These are phyloP conservation scores for Tenualosa ilisha DNA, from an alignment of 2,797 vertebrate genomes.

Conservation along the genomic window DNA sequence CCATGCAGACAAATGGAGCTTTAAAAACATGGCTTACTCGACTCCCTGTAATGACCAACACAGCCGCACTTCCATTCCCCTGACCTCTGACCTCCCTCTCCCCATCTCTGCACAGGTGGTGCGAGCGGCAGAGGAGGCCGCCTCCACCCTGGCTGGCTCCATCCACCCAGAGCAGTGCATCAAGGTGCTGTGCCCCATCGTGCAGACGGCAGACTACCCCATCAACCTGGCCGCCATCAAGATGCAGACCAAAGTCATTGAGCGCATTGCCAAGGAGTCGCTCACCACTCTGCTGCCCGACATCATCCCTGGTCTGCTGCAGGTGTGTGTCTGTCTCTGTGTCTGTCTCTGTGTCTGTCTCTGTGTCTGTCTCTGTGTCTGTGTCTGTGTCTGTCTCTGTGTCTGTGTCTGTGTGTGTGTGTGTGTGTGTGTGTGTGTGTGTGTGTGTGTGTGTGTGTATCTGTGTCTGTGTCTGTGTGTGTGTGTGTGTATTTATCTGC, in stretches of 20 bases:
- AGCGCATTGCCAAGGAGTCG: constrained; percentile 91
- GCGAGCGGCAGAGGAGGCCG: constrained; percentile 93
- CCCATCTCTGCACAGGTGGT: constrained; percentile 74
- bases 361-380: background rate
- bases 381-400: no score
- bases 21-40: no score
- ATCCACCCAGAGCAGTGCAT: constrained; percentile 97
- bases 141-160: constrained; percentile 89
- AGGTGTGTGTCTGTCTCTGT: constrained; percentile 71
- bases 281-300: constrained; percentile 88
- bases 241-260: constrained; percentile 97
- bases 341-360: constrained; percentile 9
- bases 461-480: no score
- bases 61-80: background rate
- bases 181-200: constrained; percentile 97
- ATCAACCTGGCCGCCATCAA: constrained; percentile 98
- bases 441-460: no score
- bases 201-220: constrained; percentile 97
- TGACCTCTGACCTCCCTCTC: background rate
- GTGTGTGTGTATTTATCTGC: no score
- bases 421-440: no score
- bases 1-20: no score
- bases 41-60: no score
- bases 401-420: no score
- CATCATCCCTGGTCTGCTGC: constrained; percentile 94